Evolutionary conservation across 2,888 invertebrate species (phyloP).

Genomic region (Calameuta filiformis): DNA sequence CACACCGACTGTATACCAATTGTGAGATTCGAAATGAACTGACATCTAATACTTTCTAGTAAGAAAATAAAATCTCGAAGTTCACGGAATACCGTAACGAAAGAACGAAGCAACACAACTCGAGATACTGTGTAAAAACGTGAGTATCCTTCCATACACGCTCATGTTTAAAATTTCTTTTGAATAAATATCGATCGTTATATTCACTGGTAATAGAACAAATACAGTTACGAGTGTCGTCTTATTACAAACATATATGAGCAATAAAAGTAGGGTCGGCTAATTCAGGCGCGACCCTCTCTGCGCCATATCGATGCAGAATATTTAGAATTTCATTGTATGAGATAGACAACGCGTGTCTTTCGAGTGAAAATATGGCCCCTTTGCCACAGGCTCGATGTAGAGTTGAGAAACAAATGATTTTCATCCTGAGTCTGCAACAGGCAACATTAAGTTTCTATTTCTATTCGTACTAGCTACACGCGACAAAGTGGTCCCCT

Average conservation of each 20-base stretch:
- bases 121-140: background rate
- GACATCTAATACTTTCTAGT: no score
- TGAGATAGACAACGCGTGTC: constrained; percentile 40
- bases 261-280: constrained; percentile 59
- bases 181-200: constrained; percentile 37
- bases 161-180: constrained; percentile 26
- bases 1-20: no score
- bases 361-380: constrained; percentile 63
- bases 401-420: constrained; percentile 43
- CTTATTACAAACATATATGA: constrained; percentile 62
- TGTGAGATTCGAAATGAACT: no score
- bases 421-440: constrained; percentile 58
- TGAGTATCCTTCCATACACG: constrained; percentile 12
- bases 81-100: no score
- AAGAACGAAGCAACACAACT: no score
- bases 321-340: constrained; percentile 63
- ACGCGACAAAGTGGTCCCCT: constrained; percentile 12
- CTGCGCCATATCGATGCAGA: constrained; percentile 54
- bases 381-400: constrained; percentile 63
- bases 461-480: constrained; percentile 8
- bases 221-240: constrained; percentile 44
- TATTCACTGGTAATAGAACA: constrained; percentile 41
- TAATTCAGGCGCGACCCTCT: constrained; percentile 40
- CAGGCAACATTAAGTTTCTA: constrained; percentile 42
- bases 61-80: no score